A percentile compares a stretch with the other conserved stretches of the same genome.
Conservation (phyloP, 2,888 invertebrate genomes). For the Mythimna impura region DNA sequence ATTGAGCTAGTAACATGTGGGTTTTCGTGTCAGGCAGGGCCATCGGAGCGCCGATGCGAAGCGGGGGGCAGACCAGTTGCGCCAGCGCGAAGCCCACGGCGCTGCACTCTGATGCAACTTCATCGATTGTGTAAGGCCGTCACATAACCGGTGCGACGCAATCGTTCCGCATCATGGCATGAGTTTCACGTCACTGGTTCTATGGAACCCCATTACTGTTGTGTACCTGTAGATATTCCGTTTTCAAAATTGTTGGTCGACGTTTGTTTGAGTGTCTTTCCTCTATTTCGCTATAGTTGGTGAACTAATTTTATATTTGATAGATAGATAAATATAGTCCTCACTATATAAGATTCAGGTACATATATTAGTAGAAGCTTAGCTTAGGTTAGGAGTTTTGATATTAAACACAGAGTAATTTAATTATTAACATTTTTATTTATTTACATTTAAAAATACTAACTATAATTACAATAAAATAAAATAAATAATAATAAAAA, state of each 20-base stretch:
- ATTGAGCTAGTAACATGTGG: slow-evolving; percentile 75
- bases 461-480: too few species aligned
- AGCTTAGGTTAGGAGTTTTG: too few species aligned
- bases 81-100: slow-evolving; percentile 64
- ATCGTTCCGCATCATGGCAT: slow-evolving; percentile 75
- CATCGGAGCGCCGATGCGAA: slow-evolving; percentile 50
- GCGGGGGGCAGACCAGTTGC: slow-evolving; percentile 63
- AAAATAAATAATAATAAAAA: too few species aligned
- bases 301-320: neutral
- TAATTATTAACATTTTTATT: too few species aligned
- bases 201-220: slow-evolving; percentile 34
- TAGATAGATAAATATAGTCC: too few species aligned
- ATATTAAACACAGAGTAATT: neutral
- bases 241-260: slow-evolving; percentile 8
- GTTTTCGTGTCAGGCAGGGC: slow-evolving; percentile 83
- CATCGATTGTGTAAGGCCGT: slow-evolving; percentile 80
- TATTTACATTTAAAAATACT: too few species aligned
- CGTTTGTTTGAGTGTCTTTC: slow-evolving; percentile 4
- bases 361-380: too few species aligned
- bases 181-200: slow-evolving; percentile 65
- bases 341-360: too few species aligned
- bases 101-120: slow-evolving; percentile 80
- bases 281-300: neutral
- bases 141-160: slow-evolving; percentile 75
- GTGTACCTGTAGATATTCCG: slow-evolving; percentile 3